Evolutionary conservation across 2,888 invertebrate genomes (phyloP).

Genomic region (Scrobipalpa atriplicella): DNA sequence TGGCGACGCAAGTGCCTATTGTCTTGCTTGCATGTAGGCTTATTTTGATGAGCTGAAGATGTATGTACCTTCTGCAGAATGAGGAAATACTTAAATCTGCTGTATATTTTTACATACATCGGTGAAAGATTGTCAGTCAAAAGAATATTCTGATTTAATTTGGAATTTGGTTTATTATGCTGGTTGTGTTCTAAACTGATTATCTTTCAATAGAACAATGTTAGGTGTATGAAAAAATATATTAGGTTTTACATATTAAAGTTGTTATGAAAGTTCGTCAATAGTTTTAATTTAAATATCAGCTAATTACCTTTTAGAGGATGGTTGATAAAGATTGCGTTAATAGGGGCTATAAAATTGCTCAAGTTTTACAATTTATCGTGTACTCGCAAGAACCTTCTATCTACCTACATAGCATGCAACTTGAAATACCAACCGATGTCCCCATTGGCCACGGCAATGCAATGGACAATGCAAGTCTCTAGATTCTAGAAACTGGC

Average conservation of each 20-base stretch:
- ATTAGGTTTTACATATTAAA: no score
- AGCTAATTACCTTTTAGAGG: background rate
- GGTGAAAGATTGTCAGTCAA: no score
- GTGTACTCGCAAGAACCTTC: background rate
- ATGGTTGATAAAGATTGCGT: background rate
- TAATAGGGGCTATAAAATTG: background rate
- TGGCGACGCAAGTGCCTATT: conserved; percentile 31
- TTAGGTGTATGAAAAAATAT: no score
- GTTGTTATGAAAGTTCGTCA: background rate
- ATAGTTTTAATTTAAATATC: background rate
- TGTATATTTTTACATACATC: no score
- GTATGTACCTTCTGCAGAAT: background rate
- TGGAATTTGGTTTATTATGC: no score
- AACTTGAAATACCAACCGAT: conserved; percentile 3
- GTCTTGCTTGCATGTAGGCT: conserved; percentile 20
- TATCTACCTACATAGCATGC: conserved; percentile 6
- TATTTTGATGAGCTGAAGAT: conserved; percentile 10
- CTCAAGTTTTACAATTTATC: background rate
- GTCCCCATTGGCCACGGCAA: background rate
- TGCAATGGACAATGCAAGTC: conserved; percentile 11
- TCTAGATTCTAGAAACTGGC: conserved; percentile 16
- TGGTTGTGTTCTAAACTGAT: no score
- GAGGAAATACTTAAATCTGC: conserved; percentile 5
- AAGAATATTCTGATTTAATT: no score
- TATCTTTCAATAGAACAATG: no score